Evolutionary conservation across 2,888 invertebrate species (phyloP).

Genomic region (Drosophila aldrichi): DNA sequence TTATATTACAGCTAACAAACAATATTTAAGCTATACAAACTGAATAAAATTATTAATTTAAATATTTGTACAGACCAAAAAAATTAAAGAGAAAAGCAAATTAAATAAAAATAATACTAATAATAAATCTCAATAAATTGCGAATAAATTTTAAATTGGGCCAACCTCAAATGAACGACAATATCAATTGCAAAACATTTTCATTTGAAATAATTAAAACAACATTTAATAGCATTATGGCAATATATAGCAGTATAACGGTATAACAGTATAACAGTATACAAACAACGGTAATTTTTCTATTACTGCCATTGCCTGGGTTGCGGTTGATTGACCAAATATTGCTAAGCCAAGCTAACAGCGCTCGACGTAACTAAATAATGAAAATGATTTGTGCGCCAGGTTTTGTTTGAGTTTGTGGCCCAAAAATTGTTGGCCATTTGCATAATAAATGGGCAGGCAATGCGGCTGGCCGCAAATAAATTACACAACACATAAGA

Average conservation of each 20-base stretch:
- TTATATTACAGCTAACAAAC: too few relatives aligned
- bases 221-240: constrained; percentile 21
- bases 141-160: not conserved
- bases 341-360: constrained; percentile 31
- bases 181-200: not conserved
- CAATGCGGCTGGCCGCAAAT: constrained; percentile 58
- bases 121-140: not conserved
- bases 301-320: constrained; percentile 36
- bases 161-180: not conserved
- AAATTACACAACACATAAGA: constrained; percentile 55
- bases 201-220: constrained; percentile 4
- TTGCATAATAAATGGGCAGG: constrained; percentile 73
- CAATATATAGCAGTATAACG: not conserved
- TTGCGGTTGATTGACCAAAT: constrained; percentile 47
- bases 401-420: constrained; percentile 53
- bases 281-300: constrained; percentile 41
- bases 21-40: too few relatives aligned
- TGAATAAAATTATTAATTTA: too few relatives aligned
- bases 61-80: not conserved
- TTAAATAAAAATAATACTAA: not conserved
- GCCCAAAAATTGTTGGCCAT: constrained; percentile 59
- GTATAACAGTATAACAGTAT: not conserved
- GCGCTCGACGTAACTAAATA: constrained; percentile 36
- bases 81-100: not conserved
- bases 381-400: constrained; percentile 65